Evolutionary conservation across 1,140 invertebrate genomes (phyloP).

Genomic region (Cephus cinctus): DNA sequence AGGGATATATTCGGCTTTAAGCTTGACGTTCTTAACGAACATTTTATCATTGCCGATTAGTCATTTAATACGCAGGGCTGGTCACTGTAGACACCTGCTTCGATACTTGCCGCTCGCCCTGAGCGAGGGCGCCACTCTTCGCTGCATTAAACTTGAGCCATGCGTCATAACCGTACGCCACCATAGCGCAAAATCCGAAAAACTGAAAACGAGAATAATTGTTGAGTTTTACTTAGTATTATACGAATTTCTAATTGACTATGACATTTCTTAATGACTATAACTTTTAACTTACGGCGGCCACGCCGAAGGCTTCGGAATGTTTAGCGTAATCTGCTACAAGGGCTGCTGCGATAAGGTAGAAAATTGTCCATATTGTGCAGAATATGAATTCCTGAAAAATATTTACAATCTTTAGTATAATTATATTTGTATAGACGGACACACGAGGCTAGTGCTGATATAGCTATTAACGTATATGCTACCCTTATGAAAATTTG

Average conservation of each 20-base stretch:
- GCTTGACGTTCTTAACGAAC: too few relatives aligned
- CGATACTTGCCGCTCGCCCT: conserved; percentile 67
- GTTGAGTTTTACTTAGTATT: background rate
- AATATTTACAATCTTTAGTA: conserved; percentile 1
- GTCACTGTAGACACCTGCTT: conserved; percentile 64
- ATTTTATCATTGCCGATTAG: too few relatives aligned
- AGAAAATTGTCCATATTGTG: conserved; percentile 68
- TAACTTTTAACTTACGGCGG: conserved; percentile 63
- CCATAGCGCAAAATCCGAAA: conserved; percentile 77
- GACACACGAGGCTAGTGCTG: background rate
- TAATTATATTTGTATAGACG: background rate
- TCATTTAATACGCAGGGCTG: conserved; percentile 56
- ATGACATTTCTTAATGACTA: conserved; percentile 10
- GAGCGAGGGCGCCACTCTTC: conserved; percentile 67
- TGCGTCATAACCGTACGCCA: conserved; percentile 75
- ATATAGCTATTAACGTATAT: too few relatives aligned
- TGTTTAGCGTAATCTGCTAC: conserved; percentile 52
- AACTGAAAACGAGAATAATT: conserved; percentile 61
- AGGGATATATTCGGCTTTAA: too few relatives aligned
- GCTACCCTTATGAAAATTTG: background rate
- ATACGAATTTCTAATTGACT: conserved; percentile 6
- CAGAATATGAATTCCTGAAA: conserved; percentile 73
- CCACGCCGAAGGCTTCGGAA: conserved; percentile 59
- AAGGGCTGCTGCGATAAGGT: conserved; percentile 68
- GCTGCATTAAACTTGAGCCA: conserved; percentile 71